These are phyloP conservation scores for Philypnodon macrostomus DNA, from an alignment of 2,797 vertebrate genomes.

Conservation along the genomic window DNA sequence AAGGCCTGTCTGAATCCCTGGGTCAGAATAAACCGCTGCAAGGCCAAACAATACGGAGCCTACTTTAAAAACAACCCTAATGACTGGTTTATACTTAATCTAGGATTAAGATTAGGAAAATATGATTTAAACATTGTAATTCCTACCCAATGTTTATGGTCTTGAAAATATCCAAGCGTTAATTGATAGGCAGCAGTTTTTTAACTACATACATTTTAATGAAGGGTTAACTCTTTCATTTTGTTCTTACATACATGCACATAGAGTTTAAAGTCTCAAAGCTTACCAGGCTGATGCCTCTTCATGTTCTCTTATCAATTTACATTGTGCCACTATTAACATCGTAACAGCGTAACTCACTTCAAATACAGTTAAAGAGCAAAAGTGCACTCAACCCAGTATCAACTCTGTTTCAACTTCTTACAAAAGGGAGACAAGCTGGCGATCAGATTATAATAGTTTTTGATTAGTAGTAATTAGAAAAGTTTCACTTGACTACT, in stretches of 20 bases:
- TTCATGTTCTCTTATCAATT: conserved; percentile 43
- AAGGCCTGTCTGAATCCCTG: conserved; percentile 44
- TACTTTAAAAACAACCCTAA: conserved; percentile 34
- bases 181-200: conserved; percentile 28
- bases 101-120: conserved; percentile 36
- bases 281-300: conserved; percentile 55
- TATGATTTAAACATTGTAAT: conserved; percentile 33
- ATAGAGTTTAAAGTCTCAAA: conserved; percentile 28
- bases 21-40: conserved; percentile 42
- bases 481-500: conserved; percentile 1
- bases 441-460: conserved; percentile 65
- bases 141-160: conserved; percentile 32
- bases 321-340: conserved; percentile 54
- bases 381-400: conserved; percentile 48
- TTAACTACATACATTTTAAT: conserved; percentile 38
- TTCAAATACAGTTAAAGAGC: conserved; percentile 58
- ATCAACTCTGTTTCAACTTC: conserved; percentile 42
- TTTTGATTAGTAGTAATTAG: conserved; percentile 39
- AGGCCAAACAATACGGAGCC: conserved; percentile 36
- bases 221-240: conserved; percentile 17
- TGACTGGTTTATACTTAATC: conserved; percentile 24
- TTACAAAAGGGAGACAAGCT: conserved; percentile 43
- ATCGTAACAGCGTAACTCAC: conserved; percentile 70
- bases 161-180: too few species aligned
- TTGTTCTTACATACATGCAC: conserved; percentile 47